Base-by-base conservation (phyloP, 1,140 invertebrate species). In the Micrasema longulum region DNA sequence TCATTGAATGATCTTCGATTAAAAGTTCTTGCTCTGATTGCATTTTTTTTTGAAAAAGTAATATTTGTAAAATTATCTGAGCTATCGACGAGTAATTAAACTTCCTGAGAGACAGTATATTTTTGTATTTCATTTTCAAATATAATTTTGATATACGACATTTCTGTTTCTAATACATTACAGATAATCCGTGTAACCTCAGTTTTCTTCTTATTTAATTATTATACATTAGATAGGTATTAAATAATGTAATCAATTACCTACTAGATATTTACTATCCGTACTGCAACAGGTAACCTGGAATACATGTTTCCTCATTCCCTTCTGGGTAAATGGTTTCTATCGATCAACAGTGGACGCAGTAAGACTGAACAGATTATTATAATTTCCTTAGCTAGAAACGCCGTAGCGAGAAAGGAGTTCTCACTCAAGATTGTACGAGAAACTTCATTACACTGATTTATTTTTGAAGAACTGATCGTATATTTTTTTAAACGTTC, bases 361-460 rank as follows among this genome's bases (percentile, higher is more conserved):
- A 74, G 72, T 70, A 74, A 74, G 72, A 74, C 72, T 74, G 72
- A 74, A 74, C 55, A 67, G 68, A 53, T 70, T 63, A 43, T 43
- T 57, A 64, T 71, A 36, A 45, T 65, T 71, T 62, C 35, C 35
- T 53, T 65, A 64, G 62, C 62, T 64, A 64, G 62, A 47, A 18
- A 18, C 18, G 55, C 55, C 3, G 55, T 55, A 60, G 22, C 35
- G 50, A 23, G 18, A 6, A 36, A 35, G 3, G 35, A 36, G 26
- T 31, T 23, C 26, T 53, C 16, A 1, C 26, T 22, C 1, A 20
- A n/a, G 23, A 22, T 23, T 7, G 20, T 31, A 7, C 26, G 26
- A 31, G 26, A 7, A 7, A 31, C 26, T 31, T 31, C 26, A 31
- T 31, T 7, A 2, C 36, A 60, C 55, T 60, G 35, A 60, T 20